These are phyloP conservation scores for Penaeus chinensis DNA, from an alignment of 1,140 invertebrate genomes.

Conservation along the genomic window DNA sequence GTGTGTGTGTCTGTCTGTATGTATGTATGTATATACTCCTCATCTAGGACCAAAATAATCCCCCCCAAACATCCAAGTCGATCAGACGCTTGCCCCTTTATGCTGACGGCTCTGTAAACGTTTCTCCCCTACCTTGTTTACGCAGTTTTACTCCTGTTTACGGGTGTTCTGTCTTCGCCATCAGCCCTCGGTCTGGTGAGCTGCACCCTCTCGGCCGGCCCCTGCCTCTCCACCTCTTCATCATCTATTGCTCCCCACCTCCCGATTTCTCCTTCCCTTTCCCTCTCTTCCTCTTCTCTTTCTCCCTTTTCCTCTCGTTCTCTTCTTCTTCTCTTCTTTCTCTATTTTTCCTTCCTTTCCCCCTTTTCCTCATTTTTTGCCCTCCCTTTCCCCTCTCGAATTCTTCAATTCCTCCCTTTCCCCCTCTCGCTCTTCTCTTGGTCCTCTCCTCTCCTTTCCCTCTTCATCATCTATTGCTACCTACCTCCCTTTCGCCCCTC, in stretches of 20 bases:
- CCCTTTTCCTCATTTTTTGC: not conserved
- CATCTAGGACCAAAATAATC: no score
- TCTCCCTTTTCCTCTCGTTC: no score
- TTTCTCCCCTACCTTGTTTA: no score
- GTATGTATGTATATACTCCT: not conserved
- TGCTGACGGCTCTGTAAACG: no score
- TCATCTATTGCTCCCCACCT: no score
- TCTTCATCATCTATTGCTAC: not conserved
- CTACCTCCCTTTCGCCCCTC: not conserved
- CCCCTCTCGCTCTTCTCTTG: not conserved
- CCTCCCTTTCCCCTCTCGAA: not conserved
- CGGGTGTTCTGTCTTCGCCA: no score
- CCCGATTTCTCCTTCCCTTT: not conserved
- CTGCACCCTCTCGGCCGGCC: no score
- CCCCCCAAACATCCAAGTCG: no score
- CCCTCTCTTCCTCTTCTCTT: not conserved
- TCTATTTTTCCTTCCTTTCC: not conserved
- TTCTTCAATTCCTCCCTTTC: not conserved
- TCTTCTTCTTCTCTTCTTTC: not conserved
- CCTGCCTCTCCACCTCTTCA: no score
- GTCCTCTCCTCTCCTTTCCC: not conserved
- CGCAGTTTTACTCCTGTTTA: no score
- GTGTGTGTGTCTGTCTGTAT: constrained; percentile 2
- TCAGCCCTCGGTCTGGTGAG: no score
- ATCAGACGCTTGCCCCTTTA: no score